Percentiles rank a stretch among this genome's conserved stretches.
Evolutionary conservation across 2,888 invertebrate species (phyloP).

Genomic region (Tuberolachnus salignus): DNA sequence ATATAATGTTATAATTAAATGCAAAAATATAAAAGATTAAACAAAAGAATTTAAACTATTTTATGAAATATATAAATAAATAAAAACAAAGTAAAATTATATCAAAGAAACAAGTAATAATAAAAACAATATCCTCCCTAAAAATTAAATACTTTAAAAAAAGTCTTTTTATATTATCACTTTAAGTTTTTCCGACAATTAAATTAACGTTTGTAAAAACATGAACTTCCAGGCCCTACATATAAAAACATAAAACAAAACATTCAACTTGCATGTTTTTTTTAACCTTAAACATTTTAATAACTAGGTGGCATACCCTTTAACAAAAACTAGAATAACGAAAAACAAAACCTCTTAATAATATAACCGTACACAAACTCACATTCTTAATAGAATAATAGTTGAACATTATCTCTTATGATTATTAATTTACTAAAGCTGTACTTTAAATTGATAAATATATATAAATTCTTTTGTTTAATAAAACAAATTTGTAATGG

Average conservation of each 20-base stretch:
- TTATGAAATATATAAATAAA: neutral
- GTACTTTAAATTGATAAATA: slow-evolving; percentile 23
- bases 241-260: slow-evolving; percentile 21
- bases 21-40: too few relatives aligned
- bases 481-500: slow-evolving; percentile 22
- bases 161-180: too few relatives aligned
- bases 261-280: neutral
- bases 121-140: too few relatives aligned
- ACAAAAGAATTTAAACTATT: neutral
- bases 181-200: neutral
- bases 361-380: slow-evolving; percentile 25
- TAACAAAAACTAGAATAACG: slow-evolving; percentile 44
- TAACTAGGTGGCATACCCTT: slow-evolving; percentile 32
- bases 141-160: too few relatives aligned
- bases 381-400: slow-evolving; percentile 21
- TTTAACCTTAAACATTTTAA: slow-evolving; percentile 14
- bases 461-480: neutral
- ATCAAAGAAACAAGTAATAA: too few relatives aligned
- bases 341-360: slow-evolving; percentile 16
- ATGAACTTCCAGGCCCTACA: slow-evolving; percentile 18
- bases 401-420: slow-evolving; percentile 1
- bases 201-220: neutral
- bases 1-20: too few relatives aligned
- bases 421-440: slow-evolving; percentile 27
- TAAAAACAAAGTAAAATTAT: neutral